phyloP scores from a whole-genome alignment of 2,113 vertebrate species.

The Scytalopus superciliaris region DNA sequence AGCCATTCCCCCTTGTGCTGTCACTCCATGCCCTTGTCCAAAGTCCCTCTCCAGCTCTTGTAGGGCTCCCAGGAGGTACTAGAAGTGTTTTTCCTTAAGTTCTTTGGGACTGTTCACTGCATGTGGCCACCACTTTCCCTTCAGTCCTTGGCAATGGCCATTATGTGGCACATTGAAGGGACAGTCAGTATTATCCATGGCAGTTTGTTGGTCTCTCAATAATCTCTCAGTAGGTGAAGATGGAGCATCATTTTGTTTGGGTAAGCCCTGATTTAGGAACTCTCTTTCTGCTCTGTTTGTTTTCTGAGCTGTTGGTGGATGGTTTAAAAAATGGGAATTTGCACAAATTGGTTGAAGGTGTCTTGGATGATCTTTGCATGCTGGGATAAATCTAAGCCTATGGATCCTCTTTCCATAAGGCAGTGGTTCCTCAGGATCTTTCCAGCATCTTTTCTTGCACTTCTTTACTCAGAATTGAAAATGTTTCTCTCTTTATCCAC shows the following conservation, averaged over 20 bases:
- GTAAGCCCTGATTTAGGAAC: neutral
- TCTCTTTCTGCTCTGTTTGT: neutral
- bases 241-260: fast-evolving
- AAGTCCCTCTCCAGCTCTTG: neutral
- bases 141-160: neutral
- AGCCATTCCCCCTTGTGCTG: neutral
- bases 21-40: neutral
- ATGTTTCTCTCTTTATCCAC: neutral
- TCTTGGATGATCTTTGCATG: neutral
- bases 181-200: fast-evolving
- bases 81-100: neutral
- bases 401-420: neutral
- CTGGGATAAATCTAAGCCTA: neutral
- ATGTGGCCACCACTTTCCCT: neutral
- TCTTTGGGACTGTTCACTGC: neutral
- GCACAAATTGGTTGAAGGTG: neutral
- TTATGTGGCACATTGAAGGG: neutral
- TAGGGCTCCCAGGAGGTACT: neutral
- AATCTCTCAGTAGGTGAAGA: neutral
- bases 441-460: neutral
- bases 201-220: neutral
- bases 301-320: neutral
- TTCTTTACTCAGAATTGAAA: neutral
- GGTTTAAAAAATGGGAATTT: neutral
- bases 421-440: neutral